Conservation (phyloP, 2,113 vertebrate species). For the Mystacornis crossleyi region DNA sequence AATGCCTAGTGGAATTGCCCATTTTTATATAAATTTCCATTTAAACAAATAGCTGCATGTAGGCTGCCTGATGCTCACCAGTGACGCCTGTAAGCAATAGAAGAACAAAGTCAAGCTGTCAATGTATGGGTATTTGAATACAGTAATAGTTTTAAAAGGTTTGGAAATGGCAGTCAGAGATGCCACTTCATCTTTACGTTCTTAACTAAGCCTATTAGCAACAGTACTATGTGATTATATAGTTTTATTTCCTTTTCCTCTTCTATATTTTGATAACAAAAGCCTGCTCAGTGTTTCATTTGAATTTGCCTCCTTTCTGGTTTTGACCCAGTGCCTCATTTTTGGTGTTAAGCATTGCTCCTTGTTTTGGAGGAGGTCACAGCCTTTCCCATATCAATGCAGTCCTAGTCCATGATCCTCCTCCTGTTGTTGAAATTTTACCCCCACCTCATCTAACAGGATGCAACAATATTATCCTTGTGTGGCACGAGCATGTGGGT, state of each 20-base stretch:
- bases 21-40: background rate
- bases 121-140: background rate
- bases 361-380: background rate
- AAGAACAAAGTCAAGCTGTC: background rate
- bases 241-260: background rate
- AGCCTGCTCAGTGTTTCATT: background rate
- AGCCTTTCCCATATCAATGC: background rate
- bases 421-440: background rate
- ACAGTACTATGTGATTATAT: background rate
- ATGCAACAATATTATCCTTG: fast-evolving
- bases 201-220: background rate
- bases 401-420: fast-evolving
- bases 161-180: background rate
- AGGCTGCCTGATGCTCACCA: background rate
- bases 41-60: background rate
- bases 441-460: background rate
- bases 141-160: background rate
- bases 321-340: background rate
- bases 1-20: background rate
- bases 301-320: background rate
- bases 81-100: background rate
- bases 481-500: background rate
- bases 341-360: fast-evolving
- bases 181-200: background rate
- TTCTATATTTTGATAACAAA: background rate